Evolutionary conservation across 2,113 vertebrate species (phyloP), one percentile per base, ranked within the genome.

Genomic region (Ovibos moschatus): DNA sequence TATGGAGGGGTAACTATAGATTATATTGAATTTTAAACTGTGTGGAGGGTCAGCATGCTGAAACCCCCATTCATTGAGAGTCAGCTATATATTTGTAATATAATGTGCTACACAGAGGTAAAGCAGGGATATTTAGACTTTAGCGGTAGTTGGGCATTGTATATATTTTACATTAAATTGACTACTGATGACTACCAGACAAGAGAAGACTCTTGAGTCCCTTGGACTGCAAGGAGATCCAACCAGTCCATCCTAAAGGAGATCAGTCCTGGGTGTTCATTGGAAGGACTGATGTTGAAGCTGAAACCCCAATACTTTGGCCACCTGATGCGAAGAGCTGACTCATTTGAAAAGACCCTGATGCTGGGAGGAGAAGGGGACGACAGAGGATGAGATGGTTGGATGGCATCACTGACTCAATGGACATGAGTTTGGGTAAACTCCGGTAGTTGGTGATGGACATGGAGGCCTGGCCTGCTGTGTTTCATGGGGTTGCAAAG

Each of bases 101-200:
- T 64, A 76, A 50, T 57, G 23, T 82, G 50, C n/a, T 71, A 16
- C 30, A 27, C 53, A 76, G 45, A 92, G 33, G 74, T 55, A 91
- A 87, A 71, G 16, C 33, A 17, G 4, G 62, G 28, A 36, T 92
- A 7, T 92, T 55, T 87, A 71, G 30, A 51, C 16, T 81, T 91
- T 6, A 79, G 86, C 58, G 43, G 5, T 82, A 76, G 51, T 40
- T 95, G 81, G 25, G 85, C 15, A 67, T 58, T 67, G 19, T 91
- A 30, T 89, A 30, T 95, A 85, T 79, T 92, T 89, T 92, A 40
- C 51, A 43, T 82, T 93, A 87, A 95, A 81, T 82, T 86, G 21
- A 87, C 36, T 71, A 71, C 19, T 71, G 19, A 71, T 71, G 40
- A 76, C 36, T 43, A 27, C 71, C 40, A 76, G 71, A 76, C 11